Base-by-base conservation (phyloP, 2,797 vertebrate species). In the Premnoplex brunnescens region DNA sequence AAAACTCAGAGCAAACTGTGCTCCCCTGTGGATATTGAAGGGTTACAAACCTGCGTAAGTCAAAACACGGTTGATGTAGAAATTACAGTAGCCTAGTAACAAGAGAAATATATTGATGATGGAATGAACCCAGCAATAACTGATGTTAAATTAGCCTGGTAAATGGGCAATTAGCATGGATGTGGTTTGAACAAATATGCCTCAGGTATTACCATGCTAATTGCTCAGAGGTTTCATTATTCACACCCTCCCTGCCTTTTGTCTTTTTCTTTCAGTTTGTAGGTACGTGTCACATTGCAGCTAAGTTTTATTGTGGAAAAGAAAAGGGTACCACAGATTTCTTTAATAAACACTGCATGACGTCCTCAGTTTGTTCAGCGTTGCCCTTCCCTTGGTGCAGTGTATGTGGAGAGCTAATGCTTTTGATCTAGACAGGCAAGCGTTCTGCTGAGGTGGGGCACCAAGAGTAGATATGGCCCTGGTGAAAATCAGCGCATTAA, bases 111-210 rank as follows among this genome's bases (percentile, higher is more conserved):
- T 16, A 55, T 64, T 80, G 83, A 85, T 68, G 71, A 83, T 93
- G 88, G 89, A 96, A 91, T 51, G 83, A 97, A 85, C 72, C 86
- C 81, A 95, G 93, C 96, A 97, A 92, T 93, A 96, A 89, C 59
- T 44, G 81, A 55, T 67, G 63, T 95, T 95, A 93, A 96, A 92
- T 95, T 90, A 94, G 67, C 56, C 68, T 32, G 71, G 88, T 80
- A 90, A 97, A 94, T 91, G 85, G 59, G 76, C 60, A 83, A 89
- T 93, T 88, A 89, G 90, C 87, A 84, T 39, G 56, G 82, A 80
- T 54, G 89, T 75, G 67, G 62, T 81, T 39, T 12, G 3, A 75
- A 89, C 66, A 93, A 95, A 97, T 94, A 85, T 54, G 84, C 93
- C 64, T 93, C 78, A 71, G 93, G 83, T 96, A 96, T 94, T 89